Evolutionary conservation across 2,888 invertebrate genomes (phyloP).

Genomic region (Eumacrocentrus americanus): DNA sequence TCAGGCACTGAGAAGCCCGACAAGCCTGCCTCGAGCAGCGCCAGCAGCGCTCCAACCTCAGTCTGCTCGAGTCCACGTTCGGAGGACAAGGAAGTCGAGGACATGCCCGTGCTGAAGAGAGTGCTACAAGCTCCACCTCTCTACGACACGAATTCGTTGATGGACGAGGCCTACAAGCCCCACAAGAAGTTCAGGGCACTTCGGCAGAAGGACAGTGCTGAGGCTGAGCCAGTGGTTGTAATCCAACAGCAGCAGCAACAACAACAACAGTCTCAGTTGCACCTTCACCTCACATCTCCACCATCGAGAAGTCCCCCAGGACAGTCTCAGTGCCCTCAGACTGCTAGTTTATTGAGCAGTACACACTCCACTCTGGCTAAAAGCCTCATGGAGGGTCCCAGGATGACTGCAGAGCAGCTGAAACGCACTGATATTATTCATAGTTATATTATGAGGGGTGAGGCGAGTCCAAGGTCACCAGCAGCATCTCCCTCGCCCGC

Average conservation of each 20-base stretch:
- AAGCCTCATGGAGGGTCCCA: conserved; percentile 89
- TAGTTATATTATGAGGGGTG: conserved; percentile 86
- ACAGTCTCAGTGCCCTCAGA: conserved; percentile 61
- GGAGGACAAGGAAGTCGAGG: conserved; percentile 80
- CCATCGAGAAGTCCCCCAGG: conserved; percentile 64
- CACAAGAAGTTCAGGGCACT: conserved; percentile 94
- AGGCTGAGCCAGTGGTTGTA: conserved; percentile 71
- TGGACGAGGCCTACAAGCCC: conserved; percentile 95
- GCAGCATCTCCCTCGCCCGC: conserved; percentile 61
- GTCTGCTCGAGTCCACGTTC: conserved; percentile 88
- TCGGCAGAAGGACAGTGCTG: conserved; percentile 78
- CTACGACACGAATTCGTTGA: conserved; percentile 86
- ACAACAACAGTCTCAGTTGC: conserved; percentile 62
- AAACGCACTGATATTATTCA: conserved; percentile 92
- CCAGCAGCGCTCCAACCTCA: conserved; percentile 70
- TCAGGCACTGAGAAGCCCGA: conserved; percentile 89
- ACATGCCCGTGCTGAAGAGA: conserved; percentile 92
- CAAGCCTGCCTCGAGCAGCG: conserved; percentile 69
- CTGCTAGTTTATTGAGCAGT: conserved; percentile 74
- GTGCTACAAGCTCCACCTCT: conserved; percentile 91
- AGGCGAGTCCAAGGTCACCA: conserved; percentile 61
- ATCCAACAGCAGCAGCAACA: conserved; percentile 29
- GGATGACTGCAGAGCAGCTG: conserved; percentile 91
- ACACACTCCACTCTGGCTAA: conserved; percentile 90
- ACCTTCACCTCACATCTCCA: conserved; percentile 62